Conservation (phyloP, 1,140 invertebrate species). For the Stenopsyche tienmushanensis region DNA sequence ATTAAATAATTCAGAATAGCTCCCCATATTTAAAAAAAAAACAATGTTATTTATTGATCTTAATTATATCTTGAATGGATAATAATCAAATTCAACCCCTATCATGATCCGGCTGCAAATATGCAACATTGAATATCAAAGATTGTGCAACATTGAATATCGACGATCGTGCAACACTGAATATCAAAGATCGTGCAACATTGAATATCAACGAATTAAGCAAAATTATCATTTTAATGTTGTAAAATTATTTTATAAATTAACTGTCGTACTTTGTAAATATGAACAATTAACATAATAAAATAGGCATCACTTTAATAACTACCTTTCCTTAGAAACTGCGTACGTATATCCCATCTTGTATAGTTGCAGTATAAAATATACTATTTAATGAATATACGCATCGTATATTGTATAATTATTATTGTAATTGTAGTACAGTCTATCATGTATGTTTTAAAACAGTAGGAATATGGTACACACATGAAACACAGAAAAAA, state of each 20-base stretch:
- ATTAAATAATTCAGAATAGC: no score
- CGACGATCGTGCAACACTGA: no score
- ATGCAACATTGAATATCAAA: no score
- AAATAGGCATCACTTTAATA: not conserved
- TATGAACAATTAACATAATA: not conserved
- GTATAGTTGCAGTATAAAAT: slow-evolving; percentile 28
- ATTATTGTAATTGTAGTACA: slow-evolving; percentile 39
- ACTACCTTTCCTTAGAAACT: slow-evolving; percentile 25
- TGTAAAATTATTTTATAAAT: no score
- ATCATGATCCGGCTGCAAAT: no score
- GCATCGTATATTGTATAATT: slow-evolving; percentile 41
- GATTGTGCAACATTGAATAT: no score
- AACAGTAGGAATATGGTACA: slow-evolving; percentile 15
- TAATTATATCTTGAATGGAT: not conserved
- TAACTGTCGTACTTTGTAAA: no score
- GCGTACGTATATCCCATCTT: slow-evolving; percentile 19
- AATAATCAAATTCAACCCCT: no score
- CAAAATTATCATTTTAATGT: no score
- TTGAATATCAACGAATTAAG: no score
- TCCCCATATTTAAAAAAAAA: not conserved
- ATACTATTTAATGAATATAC: slow-evolving; percentile 35
- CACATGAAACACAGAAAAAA: slow-evolving; percentile 24
- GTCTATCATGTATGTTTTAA: slow-evolving; percentile 38
- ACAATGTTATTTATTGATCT: not conserved
- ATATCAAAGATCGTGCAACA: no score